A percentile compares a stretch with the other conserved stretches of the same genome.
phyloP scores from a whole-genome alignment of 2,113 vertebrate genomes.

The Artemisiospiza belli region DNA sequence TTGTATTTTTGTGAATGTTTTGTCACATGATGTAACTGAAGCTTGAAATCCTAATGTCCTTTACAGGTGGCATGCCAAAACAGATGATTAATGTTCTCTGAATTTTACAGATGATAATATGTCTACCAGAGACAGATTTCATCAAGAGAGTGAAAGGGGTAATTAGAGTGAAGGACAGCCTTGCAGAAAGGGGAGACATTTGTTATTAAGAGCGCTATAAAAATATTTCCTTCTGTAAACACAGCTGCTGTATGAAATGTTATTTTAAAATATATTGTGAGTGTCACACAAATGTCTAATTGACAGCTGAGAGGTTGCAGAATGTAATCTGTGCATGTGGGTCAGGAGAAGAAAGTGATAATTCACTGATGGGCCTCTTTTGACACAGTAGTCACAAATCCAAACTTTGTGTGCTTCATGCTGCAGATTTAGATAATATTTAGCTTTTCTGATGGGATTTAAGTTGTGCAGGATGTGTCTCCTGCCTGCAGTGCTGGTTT shows the following conservation, averaged over 20 bases:
- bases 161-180: conserved; percentile 45
- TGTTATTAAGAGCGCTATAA: conserved; percentile 62
- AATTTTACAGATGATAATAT: conserved; percentile 48
- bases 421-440: background rate
- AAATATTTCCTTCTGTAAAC: conserved; percentile 82
- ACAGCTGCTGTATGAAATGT: conserved; percentile 76
- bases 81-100: conserved; percentile 62
- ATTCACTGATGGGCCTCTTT: background rate
- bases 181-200: conserved; percentile 58
- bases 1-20: background rate
- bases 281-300: conserved; percentile 38
- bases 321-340: background rate
- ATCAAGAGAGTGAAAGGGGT: conserved; percentile 53
- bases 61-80: conserved; percentile 66
- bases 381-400: background rate
- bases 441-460: background rate
- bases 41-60: conserved; percentile 61
- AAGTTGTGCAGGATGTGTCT: background rate
- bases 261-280: conserved; percentile 40
- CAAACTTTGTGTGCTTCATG: background rate
- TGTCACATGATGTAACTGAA: background rate
- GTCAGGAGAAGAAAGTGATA: conserved; percentile 11
- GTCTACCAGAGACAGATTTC: conserved; percentile 64
- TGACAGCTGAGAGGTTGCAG: conserved; percentile 26
- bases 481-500: background rate